Evolutionary conservation across 2,797 vertebrate genomes (phyloP), one percentile per base, ranked within the genome.

Genomic region (Epinephelus malabaricus): DNA sequence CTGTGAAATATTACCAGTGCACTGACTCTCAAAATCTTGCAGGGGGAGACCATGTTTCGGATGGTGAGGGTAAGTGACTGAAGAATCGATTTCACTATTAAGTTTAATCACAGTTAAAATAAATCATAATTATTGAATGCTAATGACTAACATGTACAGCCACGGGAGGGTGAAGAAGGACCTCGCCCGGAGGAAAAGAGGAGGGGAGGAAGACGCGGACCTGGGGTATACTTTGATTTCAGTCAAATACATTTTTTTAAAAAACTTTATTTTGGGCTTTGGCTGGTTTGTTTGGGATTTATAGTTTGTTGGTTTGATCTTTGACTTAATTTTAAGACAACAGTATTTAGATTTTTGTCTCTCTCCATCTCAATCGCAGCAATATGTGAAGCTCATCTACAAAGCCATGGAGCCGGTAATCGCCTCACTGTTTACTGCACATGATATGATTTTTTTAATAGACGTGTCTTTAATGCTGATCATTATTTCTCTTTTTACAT

Each of bases 341-440:
- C 1, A 15, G 2, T 11, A 53, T 27, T 61, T 12, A 30, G 2
- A 66, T 58, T 46, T 63, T n/a, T 69, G 12, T 54, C 34, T 76
- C 15, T 54, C 1, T 51, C 54, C 6, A 14, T 79, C 14, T 60
- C 18, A 58, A 46, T 74, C 71, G 21, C 64, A 92, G 91, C 81
- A 86, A 30, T 93, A 93, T 68, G 19, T 94, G 63, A 92, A 89
- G 81, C 58, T 93, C 40, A 43, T 50, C 75, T 93, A 78, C 88
- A 91, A 88, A 34, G 17, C 79, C 27, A 70, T 73, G 54, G 55
- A 82, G 21, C 76, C 76, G 21, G 92, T 94, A 90, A 91, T 38
- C 46, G 23, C 18, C 19, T 62, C 55, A 0, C 3, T 43, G 12
- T 72, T 40, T 10, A 55, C 5, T 62, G 6, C 5, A 8, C 11